These are phyloP conservation scores for Leptinotarsa tumamoca DNA, from an alignment of 2,888 invertebrate species.

Conservation along the genomic window DNA sequence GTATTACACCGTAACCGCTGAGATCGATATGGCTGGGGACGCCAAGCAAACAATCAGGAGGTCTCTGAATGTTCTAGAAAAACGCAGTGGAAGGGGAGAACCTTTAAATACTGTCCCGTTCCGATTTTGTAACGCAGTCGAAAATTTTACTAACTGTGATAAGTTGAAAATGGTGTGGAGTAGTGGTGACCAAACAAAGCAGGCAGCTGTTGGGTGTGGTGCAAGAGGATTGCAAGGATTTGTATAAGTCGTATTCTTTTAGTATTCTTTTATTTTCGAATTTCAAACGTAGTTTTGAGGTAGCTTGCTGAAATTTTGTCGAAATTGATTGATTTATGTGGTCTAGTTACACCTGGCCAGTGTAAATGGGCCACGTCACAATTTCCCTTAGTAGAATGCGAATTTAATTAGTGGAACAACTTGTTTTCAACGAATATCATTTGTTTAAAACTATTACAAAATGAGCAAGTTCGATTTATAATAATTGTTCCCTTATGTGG, in stretches of 20 bases:
- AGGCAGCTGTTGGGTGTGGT: background rate
- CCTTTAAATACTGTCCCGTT: constrained; percentile 27
- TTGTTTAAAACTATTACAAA: constrained; percentile 24
- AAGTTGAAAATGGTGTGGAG: background rate
- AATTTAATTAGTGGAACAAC: constrained; percentile 3
- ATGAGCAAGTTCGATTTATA: constrained; percentile 33
- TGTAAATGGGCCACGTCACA: constrained; percentile 29
- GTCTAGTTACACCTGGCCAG: constrained; percentile 40
- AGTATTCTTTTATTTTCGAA: background rate
- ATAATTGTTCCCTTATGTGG: constrained; percentile 20
- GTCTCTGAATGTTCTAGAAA: constrained; percentile 25
- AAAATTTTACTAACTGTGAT: constrained; percentile 10
- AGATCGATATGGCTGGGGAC: constrained; percentile 21
- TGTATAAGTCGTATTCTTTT: constrained; percentile 16
- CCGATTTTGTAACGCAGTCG: constrained; percentile 26
- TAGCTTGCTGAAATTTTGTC: constrained; percentile 38
- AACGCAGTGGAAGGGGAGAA: constrained; percentile 17
- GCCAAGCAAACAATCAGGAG: background rate
- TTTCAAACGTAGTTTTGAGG: constrained; percentile 3
- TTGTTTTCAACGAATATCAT: background rate
- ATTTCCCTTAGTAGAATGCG: constrained; percentile 12
- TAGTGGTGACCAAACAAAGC: constrained; percentile 20
- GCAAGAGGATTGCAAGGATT: constrained; percentile 23
- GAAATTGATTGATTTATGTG: background rate
- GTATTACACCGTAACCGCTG: background rate